phyloP scores from a whole-genome alignment of 64 coral and sea anemone genomes.

The Actinia equina region DNA sequence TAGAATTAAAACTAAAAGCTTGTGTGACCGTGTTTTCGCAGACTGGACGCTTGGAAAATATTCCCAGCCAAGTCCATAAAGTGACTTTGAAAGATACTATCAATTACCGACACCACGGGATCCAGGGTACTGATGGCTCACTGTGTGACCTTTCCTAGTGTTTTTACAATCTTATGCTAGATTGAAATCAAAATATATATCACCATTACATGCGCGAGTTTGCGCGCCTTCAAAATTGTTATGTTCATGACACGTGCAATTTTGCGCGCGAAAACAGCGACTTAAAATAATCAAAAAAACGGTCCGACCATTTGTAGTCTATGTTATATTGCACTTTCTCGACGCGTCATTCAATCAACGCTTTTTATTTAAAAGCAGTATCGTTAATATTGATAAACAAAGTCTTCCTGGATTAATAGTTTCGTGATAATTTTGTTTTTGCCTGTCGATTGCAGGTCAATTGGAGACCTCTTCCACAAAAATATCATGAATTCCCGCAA shows the following conservation, averaged over 20 bases:
- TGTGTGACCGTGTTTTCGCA: too few species aligned
- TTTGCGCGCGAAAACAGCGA: not conserved
- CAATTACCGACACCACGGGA: not conserved
- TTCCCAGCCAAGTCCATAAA: not conserved
- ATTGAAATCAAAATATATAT: not conserved
- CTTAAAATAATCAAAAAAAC: not conserved
- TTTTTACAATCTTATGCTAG: not conserved
- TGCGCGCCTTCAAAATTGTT: not conserved
- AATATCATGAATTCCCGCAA: too few species aligned
- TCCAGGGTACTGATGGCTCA: not conserved
- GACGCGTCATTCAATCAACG: not conserved
- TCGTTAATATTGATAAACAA: not conserved
- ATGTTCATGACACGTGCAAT: not conserved
- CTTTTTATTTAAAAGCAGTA: not conserved
- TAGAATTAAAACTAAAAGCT: too few species aligned
- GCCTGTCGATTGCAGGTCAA: not conserved
- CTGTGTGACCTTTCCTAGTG: not conserved
- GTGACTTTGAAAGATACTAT: not conserved
- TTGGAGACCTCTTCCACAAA: not conserved
- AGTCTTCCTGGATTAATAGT: not conserved
- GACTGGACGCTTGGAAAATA: not conserved
- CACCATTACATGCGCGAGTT: not conserved
- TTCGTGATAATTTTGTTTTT: not conserved
- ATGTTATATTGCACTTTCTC: not conserved
- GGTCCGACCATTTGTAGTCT: not conserved